A percentile compares a stretch with the other conserved stretches of the same genome.
Evolutionary conservation across 2,113 vertebrate species (phyloP).

Genomic region (Amia ocellicauda): DNA sequence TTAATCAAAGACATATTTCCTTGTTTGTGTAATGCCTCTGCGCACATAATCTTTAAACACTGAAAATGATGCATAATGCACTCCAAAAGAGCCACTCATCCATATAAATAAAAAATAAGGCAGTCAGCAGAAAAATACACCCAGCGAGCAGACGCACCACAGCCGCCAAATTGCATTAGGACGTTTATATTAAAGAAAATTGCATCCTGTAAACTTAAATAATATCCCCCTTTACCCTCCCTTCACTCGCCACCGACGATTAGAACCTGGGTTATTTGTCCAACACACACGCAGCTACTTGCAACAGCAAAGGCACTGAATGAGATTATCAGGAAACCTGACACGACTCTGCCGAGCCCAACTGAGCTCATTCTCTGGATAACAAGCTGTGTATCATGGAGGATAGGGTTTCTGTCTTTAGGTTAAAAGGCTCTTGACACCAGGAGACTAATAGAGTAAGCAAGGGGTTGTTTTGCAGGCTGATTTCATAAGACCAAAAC

Average conservation of each 20-base stretch:
- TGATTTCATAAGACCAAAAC: conserved; percentile 18
- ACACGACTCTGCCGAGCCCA: conserved; percentile 52
- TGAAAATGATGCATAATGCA: conserved; percentile 61
- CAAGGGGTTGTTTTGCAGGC: conserved; percentile 2
- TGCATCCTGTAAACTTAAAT: conserved; percentile 90
- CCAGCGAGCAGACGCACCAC: conserved; percentile 65
- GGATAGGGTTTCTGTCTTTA: conserved; percentile 67
- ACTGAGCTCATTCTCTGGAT: conserved; percentile 50
- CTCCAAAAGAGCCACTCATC: conserved; percentile 54
- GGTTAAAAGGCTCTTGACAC: conserved; percentile 65
- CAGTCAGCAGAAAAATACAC: conserved; percentile 74
- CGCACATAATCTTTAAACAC: conserved; percentile 59
- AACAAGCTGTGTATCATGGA: conserved; percentile 57
- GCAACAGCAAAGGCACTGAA: conserved; percentile 73
- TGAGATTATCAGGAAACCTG: conserved; percentile 86
- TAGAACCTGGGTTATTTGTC: conserved; percentile 78
- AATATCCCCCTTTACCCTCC: conserved; percentile 64
- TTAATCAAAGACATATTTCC: conserved; percentile 70
- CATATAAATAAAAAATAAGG: conserved; percentile 64
- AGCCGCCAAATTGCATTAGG: conserved; percentile 88
- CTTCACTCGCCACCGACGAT: conserved; percentile 66
- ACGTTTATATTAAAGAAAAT: conserved; percentile 88
- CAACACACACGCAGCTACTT: conserved; percentile 80
- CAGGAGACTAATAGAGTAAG: conserved; percentile 37
- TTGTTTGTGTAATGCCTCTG: conserved; percentile 52